Base-by-base conservation (phyloP, 2,113 vertebrate genomes). In the Murina feae region DNA sequence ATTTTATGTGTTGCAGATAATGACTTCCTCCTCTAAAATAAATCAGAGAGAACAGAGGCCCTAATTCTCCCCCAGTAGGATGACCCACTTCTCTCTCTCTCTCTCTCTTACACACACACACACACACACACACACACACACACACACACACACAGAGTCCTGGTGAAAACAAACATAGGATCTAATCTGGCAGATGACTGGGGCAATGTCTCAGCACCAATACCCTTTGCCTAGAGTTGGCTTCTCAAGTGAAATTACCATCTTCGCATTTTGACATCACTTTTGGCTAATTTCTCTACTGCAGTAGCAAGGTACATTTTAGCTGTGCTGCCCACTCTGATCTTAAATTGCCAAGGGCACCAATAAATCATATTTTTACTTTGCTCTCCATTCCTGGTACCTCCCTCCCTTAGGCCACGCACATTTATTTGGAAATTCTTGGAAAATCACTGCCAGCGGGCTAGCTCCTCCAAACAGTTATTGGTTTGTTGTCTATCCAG, bases 361-460 rank as follows among this genome's bases (percentile, higher is more conserved):
- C 53, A 74, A 95, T 90, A 96, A 97, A 90, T 96, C 42, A 74
- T 68, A 44, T 82, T 93, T 95, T 93, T 60, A 74, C 60, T 94
- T 81, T 93, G 89, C 11, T 94, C 66, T 9, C 37, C 49, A 74
- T 87, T 82, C 60, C 55, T 85, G 69, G 71, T 87, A 55, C 69
- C 72, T 90, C 85, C 90, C 66, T 86, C 76, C 84, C 42, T 82
- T 82, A 74, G 92, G 84, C 81, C 78, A 44, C 18, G 49, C 23
- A 49, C 51, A 88, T 86, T 58, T 93, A 69, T 94, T 97, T 96
- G 86, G 94, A 96, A 96, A 96, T 95, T 96, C 92, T 94, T 96
- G 89, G 93, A 93, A 96, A 95, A 92, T 88, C 53, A 18, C 85
- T 88, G 92, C 95, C 90, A 95, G 90, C 42, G 12, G 53, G 63